phyloP scores from a whole-genome alignment of 2,797 vertebrate species.

The Poecilia gillii region DNA sequence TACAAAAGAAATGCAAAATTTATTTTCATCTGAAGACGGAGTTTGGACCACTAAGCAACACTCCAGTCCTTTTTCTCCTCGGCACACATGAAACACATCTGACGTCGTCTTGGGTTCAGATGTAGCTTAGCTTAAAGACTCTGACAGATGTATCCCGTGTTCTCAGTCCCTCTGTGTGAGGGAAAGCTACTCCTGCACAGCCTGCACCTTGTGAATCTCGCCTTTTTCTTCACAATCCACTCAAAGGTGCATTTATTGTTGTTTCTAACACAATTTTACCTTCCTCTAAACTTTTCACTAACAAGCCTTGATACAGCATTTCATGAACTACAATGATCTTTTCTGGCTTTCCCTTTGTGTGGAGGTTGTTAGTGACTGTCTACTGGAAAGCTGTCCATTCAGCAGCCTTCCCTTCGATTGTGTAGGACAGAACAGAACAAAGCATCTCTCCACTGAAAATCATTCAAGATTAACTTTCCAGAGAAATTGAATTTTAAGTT shows the following conservation, averaged over 20 bases:
- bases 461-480: background rate
- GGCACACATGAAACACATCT: background rate
- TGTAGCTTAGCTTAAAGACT: background rate
- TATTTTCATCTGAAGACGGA: background rate
- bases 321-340: background rate
- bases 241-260: background rate
- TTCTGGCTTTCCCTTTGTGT: background rate
- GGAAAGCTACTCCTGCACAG: background rate
- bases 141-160: background rate
- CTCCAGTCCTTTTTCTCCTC: background rate
- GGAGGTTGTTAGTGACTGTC: background rate
- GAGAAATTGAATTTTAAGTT: background rate
- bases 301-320: background rate
- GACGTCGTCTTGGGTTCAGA: background rate
- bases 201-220: background rate
- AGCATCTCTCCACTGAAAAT: too few relatives aligned
- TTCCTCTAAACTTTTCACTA: background rate
- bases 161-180: background rate
- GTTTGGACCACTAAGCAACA: background rate
- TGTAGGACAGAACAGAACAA: too few relatives aligned
- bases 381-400: background rate
- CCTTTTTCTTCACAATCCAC: background rate
- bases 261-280: background rate
- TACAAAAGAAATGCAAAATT: background rate
- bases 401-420: background rate